A percentile compares a stretch with the other conserved stretches of the same genome.
Conservation (phyloP, 2,113 vertebrate species). For the Mugil cephalus region DNA sequence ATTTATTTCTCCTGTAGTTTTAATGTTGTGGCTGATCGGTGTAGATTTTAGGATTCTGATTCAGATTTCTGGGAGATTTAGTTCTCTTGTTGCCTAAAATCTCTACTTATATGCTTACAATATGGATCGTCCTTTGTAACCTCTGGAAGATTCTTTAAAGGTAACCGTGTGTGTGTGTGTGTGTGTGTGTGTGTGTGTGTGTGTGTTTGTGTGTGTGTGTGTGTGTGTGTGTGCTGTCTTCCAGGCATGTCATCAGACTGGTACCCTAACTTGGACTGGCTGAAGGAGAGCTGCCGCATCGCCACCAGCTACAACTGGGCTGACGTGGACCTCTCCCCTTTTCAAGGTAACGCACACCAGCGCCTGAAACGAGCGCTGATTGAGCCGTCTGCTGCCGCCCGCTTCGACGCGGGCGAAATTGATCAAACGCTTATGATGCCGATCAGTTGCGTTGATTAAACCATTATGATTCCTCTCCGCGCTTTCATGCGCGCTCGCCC, state of each 20-base stretch:
- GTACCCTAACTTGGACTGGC: conserved; percentile 90
- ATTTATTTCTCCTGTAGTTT: too few relatives aligned
- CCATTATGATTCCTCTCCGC: conserved; percentile 51
- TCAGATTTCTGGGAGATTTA: too few relatives aligned
- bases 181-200: conserved; percentile 1
- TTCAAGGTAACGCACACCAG: conserved; percentile 85
- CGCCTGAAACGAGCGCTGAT: conserved; percentile 38
- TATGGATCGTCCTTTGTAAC: too few relatives aligned
- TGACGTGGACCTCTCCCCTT: conserved; percentile 91
- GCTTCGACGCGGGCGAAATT: conserved; percentile 17
- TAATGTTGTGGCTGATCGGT: too few relatives aligned
- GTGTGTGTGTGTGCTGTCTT: conserved; percentile 4
- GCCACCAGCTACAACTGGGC: conserved; percentile 93
- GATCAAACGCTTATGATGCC: conserved; percentile 46
- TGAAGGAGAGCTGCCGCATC: conserved; percentile 91
- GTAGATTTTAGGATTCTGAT: too few relatives aligned
- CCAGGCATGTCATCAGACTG: conserved; percentile 83
- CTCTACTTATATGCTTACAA: too few relatives aligned
- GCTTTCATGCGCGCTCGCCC: conserved; percentile 54
- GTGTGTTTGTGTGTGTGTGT: not conserved
- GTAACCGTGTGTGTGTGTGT: not conserved
- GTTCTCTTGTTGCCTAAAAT: too few relatives aligned
- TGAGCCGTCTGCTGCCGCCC: conserved; percentile 25
- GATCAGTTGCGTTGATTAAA: conserved; percentile 68
- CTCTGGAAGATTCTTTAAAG: too few relatives aligned